Base-by-base conservation (phyloP, 1,140 invertebrate genomes). In the Cyphomyrmex costatus region DNA sequence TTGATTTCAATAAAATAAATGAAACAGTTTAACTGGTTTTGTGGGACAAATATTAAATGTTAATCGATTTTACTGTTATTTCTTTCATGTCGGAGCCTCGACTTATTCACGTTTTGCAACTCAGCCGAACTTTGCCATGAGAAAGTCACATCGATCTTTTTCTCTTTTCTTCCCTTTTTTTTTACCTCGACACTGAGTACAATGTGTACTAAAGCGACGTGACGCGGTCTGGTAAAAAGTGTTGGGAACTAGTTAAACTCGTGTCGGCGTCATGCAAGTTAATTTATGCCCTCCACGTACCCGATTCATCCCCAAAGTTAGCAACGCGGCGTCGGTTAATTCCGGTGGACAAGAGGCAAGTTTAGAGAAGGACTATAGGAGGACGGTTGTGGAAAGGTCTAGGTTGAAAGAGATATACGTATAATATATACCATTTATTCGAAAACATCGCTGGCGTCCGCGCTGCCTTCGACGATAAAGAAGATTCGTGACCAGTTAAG, bases 241-340 rank as follows among this genome's bases (percentile, higher is more conserved):
- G 88, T 89, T 87, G 73, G 85, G n/a, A 89, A 89, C 85, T 90
- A 89, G 89, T 90, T 90, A 87, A 89, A 90, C 88, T 90, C 85
- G 79, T 87, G 83, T 51, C 61, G 60, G 19, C 68, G 88, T 36
- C 68, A 66, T 60, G 61, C 53, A 65, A 42, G 88, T 87, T 91
- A 91, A 91, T 91, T 91, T 91, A 91, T 91, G 90, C 89, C 74
- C 42, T 77, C 83, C 90, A 68, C 90, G 90, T 89, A 82, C 74
- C 88, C 86, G 88, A 91, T 91, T 91, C 90, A 91, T 91, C 89
- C 88, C 86, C 68, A 33, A 91, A 89, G 90, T 91, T 89, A 84
- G 86, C 82, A 42, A 49, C 73, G 73, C 78, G 86, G 65, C 77
- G 82, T 89, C 86, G 77, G 89, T 90, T 91, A 91, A 91, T 91